Evolutionary conservation across 2,888 invertebrate species (phyloP).

Genomic region (Heliconius ethilla): DNA sequence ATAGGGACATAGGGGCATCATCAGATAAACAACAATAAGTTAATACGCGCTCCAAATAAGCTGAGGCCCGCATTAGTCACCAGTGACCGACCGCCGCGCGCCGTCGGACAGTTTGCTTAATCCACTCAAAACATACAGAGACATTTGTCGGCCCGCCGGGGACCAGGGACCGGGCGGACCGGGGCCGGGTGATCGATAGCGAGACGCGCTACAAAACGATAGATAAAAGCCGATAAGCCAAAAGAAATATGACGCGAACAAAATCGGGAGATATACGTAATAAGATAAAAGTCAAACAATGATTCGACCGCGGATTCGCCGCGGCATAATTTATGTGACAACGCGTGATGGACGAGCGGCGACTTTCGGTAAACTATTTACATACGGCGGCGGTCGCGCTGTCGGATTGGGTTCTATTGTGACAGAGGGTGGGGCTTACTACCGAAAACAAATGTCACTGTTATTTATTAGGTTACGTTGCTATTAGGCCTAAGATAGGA

Average conservation of each 20-base stretch:
- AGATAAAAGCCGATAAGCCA: constrained; percentile 81
- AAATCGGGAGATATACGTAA: constrained; percentile 82
- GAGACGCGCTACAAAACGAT: constrained; percentile 80
- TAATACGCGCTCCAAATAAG: constrained; percentile 77
- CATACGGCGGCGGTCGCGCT: constrained; percentile 78
- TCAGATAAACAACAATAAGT: constrained; percentile 79
- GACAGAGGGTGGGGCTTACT: constrained; percentile 81
- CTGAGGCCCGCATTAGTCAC: constrained; percentile 72
- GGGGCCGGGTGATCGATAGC: constrained; percentile 75
- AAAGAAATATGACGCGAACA: constrained; percentile 82
- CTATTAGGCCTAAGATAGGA: constrained; percentile 76
- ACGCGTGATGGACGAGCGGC: constrained; percentile 82
- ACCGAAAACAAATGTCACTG: constrained; percentile 81
- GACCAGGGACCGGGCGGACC: constrained; percentile 54
- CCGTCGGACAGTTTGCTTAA: constrained; percentile 68
- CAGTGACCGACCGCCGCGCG: constrained; percentile 62
- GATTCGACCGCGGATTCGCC: constrained; percentile 82
- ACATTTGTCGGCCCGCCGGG: constrained; percentile 77
- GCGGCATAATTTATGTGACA: constrained; percentile 83
- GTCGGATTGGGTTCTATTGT: constrained; percentile 80
- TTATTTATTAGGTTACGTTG: constrained; percentile 80
- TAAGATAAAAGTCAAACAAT: constrained; percentile 83
- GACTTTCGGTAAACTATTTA: constrained; percentile 83
- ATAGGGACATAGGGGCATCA: constrained; percentile 56
- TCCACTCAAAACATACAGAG: constrained; percentile 80